Evolutionary conservation across 1,140 invertebrate genomes (phyloP).

Genomic region (Pachyrhynchus sulphureomaculatus): DNA sequence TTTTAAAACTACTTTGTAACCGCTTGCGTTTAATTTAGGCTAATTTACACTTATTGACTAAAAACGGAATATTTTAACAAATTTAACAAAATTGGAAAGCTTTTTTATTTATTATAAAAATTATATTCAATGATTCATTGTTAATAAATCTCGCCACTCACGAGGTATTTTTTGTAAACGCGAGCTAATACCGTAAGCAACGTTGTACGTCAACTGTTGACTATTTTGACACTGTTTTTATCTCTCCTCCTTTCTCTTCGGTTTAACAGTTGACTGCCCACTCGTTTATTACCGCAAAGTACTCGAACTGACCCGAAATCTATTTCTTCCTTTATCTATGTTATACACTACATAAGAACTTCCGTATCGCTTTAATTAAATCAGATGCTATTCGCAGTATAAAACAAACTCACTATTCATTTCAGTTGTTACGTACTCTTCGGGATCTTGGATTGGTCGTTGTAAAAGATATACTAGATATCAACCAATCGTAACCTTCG

Average conservation of each 20-base stretch:
- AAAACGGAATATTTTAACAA: not conserved
- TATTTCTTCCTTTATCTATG: no score
- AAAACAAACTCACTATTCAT: no score
- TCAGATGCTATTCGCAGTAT: no score
- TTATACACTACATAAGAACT: no score
- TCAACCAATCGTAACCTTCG: no score
- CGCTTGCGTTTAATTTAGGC: not conserved
- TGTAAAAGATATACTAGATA: no score
- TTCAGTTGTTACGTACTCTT: no score
- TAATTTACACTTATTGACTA: not conserved
- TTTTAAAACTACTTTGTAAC: conserved; percentile 13
- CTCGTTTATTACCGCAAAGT: no score
- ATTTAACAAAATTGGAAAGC: not conserved
- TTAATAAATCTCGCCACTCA: not conserved
- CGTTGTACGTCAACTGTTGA: conserved; percentile 16
- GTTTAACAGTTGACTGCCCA: not conserved
- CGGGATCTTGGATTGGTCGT: no score
- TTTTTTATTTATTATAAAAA: no score
- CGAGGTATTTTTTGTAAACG: not conserved
- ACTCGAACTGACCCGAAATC: no score
- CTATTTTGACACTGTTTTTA: conserved; percentile 19
- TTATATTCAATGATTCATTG: not conserved
- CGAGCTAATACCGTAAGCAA: not conserved
- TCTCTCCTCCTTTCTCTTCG: conserved; percentile 6
- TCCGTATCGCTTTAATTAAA: no score